Evolutionary conservation across 2,113 vertebrate species (phyloP), one percentile per base, ranked within the genome.

Genomic region (Poeciliopsis retropinna): DNA sequence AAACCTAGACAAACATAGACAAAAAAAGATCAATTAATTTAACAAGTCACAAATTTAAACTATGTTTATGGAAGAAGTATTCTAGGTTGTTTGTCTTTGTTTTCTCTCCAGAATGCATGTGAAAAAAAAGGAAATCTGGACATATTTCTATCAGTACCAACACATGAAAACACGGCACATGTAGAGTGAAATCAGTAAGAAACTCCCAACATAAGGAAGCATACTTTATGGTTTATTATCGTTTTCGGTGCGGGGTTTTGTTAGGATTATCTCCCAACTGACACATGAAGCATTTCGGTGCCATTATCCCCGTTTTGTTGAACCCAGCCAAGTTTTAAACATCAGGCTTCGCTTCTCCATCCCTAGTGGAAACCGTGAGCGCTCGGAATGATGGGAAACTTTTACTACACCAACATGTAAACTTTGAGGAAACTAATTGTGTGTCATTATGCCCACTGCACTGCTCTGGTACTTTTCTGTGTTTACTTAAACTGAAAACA

Each of bases 401-500:
- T 92, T 92, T 90, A 83, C 92, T 78, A 73, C 87, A 73, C 85
- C 88, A 85, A 85, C 88, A 90, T 93, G 90, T 92, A 91, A 92
- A 93, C 89, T 92, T 75, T 88, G 86, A 92, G 89, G 88, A 85
- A 87, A 85, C 76, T 82, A 86, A 92, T 87, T 92, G 86, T 85
- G 82, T 87, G 88, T 89, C 82, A 91, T 90, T 92, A 90, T 87
- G 76, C 85, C 85, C 67, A 76, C 89, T 89, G 73, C 86, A 88
- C 81, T 82, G 89, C 90, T 85, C 85, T 87, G 87, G 75, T 83
- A 76, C 82, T 89, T 85, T 72, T 82, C 68, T 68, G 73, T 91
- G 89, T 92, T 92, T 94, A 92, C 92, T 92, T 90, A 90, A 41
- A 92, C 87, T 82, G 86, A 93, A 85, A 90, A 83, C 85, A 92